phyloP scores from a whole-genome alignment of 1,140 invertebrate species.

The Parasteatoda tepidariorum region DNA sequence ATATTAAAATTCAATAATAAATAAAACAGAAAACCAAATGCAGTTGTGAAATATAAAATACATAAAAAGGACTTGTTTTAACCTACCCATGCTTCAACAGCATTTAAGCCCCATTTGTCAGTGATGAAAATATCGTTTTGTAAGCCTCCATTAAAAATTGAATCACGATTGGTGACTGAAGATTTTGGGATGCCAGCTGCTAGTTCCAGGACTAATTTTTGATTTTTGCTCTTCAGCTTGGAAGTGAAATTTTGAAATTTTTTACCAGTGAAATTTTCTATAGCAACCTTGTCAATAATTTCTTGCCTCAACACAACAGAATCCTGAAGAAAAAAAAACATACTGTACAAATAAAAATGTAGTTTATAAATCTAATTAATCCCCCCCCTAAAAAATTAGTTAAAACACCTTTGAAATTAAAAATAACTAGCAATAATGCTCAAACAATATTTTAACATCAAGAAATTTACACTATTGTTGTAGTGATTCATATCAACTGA shows the following conservation, averaged over 20 bases:
- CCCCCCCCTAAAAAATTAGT: too few relatives aligned
- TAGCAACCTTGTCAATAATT: neutral
- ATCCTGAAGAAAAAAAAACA: slow-evolving; percentile 15
- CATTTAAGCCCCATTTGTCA: slow-evolving; percentile 48
- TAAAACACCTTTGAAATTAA: too few relatives aligned
- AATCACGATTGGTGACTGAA: neutral
- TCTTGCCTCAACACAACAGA: slow-evolving; percentile 23
- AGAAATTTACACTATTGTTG: too few relatives aligned
- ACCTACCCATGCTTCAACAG: slow-evolving; percentile 31
- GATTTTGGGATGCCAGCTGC: slow-evolving; percentile 21
- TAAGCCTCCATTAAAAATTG: neutral
- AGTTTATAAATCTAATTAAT: neutral
- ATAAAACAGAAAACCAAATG: too few relatives aligned
- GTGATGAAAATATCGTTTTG: slow-evolving; percentile 35
- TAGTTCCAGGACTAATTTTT: slow-evolving; percentile 25
- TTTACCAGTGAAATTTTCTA: neutral
- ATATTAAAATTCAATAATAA: too few relatives aligned
- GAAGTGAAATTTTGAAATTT: slow-evolving; percentile 6
- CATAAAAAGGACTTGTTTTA: too few relatives aligned
- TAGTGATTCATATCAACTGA: too few relatives aligned
- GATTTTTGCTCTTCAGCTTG: slow-evolving; percentile 15
- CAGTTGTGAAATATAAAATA: too few relatives aligned
- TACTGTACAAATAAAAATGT: neutral
- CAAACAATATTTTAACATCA: too few relatives aligned
- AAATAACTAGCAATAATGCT: too few relatives aligned